Evolutionary conservation across 2,888 invertebrate species (phyloP).

Genomic region (Dorcus hopei): DNA sequence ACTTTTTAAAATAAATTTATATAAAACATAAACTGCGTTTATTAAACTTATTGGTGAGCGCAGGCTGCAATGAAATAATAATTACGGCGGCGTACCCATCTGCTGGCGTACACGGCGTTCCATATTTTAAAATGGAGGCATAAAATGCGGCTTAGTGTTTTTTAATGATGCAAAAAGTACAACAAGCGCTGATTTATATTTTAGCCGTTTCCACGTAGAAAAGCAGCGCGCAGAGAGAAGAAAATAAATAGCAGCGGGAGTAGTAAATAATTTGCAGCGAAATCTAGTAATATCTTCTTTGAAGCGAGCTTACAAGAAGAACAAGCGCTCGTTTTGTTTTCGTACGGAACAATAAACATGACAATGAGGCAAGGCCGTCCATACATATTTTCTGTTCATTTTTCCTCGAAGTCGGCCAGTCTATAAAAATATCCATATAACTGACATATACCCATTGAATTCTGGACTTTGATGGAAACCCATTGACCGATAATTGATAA

Average conservation of each 20-base stretch:
- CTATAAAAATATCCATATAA: slow-evolving; percentile 37
- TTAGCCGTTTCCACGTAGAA: neutral
- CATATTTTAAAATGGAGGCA: no score
- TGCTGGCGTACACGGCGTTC: no score
- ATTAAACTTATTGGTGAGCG: no score
- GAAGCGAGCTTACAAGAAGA: slow-evolving; percentile 32
- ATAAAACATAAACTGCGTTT: no score
- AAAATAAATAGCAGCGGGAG: slow-evolving; percentile 19
- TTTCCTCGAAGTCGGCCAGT: slow-evolving; percentile 26
- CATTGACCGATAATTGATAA: slow-evolving; percentile 36
- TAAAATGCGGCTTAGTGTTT: neutral
- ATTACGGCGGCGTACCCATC: no score
- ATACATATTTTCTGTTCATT: slow-evolving; percentile 37
- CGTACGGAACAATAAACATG: slow-evolving; percentile 33
- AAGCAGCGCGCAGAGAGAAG: neutral
- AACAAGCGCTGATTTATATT: neutral
- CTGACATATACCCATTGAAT: slow-evolving; percentile 34
- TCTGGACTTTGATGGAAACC: slow-evolving; percentile 35
- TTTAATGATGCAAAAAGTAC: neutral
- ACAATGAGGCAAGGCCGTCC: slow-evolving; percentile 39
- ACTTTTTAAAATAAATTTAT: no score
- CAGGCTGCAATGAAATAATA: no score
- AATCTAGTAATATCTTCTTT: slow-evolving; percentile 38
- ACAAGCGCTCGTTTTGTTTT: slow-evolving; percentile 23
- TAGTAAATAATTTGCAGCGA: slow-evolving; percentile 37